These are phyloP conservation scores for Oostethus manadensis DNA, from an alignment of 2,113 vertebrate species.

Conservation along the genomic window DNA sequence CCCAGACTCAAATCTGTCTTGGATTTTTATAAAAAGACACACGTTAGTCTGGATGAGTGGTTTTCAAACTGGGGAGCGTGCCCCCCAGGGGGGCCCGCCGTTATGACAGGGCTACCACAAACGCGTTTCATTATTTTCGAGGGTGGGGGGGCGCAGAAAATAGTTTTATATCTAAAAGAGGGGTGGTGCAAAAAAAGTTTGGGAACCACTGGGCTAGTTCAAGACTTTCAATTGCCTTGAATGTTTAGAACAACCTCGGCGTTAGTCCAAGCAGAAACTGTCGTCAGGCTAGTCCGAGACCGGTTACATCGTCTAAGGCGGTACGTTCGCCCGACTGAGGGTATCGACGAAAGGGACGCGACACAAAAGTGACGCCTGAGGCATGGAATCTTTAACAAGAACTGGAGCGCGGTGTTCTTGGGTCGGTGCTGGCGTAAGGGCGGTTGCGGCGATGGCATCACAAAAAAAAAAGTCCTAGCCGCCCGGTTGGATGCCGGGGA, in stretches of 20 bases:
- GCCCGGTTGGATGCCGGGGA: conserved; percentile 16
- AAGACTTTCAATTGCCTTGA: not conserved
- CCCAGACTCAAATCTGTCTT: not conserved
- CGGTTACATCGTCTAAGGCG: not conserved
- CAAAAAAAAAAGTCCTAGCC: conserved; percentile 43
- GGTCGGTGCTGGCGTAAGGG: conserved; percentile 40
- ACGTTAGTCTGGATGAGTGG: too few species aligned
- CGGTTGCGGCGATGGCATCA: conserved; percentile 44
- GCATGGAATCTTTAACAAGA: not conserved
- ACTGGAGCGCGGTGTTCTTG: conserved; percentile 31
- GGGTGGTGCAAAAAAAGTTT: too few species aligned
- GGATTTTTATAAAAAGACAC: too few species aligned
- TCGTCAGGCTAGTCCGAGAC: not conserved
- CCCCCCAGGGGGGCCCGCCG: too few species aligned
- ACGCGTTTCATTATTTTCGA: too few species aligned
- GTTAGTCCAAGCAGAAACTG: not conserved
- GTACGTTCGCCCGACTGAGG: too few species aligned
- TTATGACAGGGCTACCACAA: too few species aligned
- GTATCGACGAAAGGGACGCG: conserved; percentile 7
- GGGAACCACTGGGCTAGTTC: not conserved
- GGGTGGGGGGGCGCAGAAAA: too few species aligned
- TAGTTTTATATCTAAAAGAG: too few species aligned
- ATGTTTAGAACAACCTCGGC: not conserved
- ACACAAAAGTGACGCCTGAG: conserved; percentile 31
- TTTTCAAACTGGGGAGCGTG: too few species aligned